Percentiles rank a stretch among this genome's conserved stretches.
Evolutionary conservation across 2,113 vertebrate genomes (phyloP).

Genomic region (Alligator mississippiensis): DNA sequence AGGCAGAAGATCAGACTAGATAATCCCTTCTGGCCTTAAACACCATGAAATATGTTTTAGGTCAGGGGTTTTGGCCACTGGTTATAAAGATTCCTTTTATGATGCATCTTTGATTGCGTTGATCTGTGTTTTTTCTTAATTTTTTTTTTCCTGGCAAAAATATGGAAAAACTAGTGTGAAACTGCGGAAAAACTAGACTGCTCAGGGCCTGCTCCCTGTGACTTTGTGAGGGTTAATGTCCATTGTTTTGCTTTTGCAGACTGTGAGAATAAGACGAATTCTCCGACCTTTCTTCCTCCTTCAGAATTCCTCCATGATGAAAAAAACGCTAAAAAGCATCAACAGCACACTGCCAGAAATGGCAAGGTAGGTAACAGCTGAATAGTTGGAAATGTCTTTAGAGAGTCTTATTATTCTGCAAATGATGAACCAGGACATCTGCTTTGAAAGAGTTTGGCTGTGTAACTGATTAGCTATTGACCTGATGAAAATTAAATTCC

Average conservation of each 20-base stretch:
- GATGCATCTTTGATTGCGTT: background rate
- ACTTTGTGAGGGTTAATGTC: background rate
- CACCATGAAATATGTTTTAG: too few species aligned
- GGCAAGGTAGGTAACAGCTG: slow-evolving; percentile 82
- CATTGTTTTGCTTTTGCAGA: slow-evolving; percentile 61
- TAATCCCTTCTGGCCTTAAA: too few species aligned
- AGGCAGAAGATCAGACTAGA: too few species aligned
- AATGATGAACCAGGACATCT: background rate
- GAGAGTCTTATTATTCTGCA: background rate
- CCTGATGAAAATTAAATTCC: background rate
- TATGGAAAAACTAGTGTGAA: background rate
- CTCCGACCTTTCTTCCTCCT: slow-evolving; percentile 95
- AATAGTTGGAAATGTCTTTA: background rate
- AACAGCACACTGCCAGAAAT: slow-evolving; percentile 93
- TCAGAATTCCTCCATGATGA: slow-evolving; percentile 98
- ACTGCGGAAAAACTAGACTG: background rate
- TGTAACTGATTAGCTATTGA: background rate
- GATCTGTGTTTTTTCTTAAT: background rate
- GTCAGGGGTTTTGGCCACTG: too few species aligned
- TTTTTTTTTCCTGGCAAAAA: background rate
- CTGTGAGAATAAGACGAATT: slow-evolving; percentile 86
- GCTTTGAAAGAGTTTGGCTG: background rate
- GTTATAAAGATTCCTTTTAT: background rate
- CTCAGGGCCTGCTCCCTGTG: background rate
- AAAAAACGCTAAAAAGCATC: slow-evolving; percentile 96